These are phyloP conservation scores for Megaceryle alcyon DNA, from an alignment of 2,797 vertebrate species.

Conservation along the genomic window DNA sequence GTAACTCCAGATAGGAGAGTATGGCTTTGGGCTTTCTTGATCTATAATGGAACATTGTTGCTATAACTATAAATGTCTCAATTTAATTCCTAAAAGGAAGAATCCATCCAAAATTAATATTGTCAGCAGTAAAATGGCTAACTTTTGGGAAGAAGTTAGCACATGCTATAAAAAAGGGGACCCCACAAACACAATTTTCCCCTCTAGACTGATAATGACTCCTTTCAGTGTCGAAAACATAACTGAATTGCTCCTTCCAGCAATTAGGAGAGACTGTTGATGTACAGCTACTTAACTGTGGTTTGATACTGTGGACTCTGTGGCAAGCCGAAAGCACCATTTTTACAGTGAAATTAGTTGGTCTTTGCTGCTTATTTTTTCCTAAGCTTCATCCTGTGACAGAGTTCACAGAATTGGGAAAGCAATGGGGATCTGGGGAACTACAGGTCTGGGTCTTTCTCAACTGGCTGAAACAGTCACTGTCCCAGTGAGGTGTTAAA, in stretches of 20 bases:
- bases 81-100: constrained; percentile 24
- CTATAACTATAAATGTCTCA: constrained; percentile 6
- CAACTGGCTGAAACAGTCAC: not conserved
- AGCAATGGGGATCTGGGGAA: not conserved
- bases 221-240: constrained; percentile 45
- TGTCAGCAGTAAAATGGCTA: constrained; percentile 33
- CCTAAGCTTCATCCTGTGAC: not conserved
- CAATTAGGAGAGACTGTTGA: constrained; percentile 50
- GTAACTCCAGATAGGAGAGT: not conserved
- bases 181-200: constrained; percentile 38
- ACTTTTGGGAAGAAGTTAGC: constrained; percentile 33
- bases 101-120: constrained; percentile 29
- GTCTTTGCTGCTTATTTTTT: not conserved
- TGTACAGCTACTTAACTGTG: constrained; percentile 63
- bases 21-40: constrained; percentile 8
- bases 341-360: constrained; percentile 1
- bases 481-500: not conserved
- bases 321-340: constrained; percentile 2
- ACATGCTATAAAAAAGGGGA: constrained; percentile 35
- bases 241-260: constrained; percentile 67
- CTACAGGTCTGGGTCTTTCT: not conserved
- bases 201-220: constrained; percentile 60
- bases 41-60: not conserved
- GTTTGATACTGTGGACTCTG: constrained; percentile 37
- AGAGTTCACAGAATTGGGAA: not conserved